Conservation (phyloP, 2,888 invertebrate genomes). For the Drosophila greeni region DNA sequence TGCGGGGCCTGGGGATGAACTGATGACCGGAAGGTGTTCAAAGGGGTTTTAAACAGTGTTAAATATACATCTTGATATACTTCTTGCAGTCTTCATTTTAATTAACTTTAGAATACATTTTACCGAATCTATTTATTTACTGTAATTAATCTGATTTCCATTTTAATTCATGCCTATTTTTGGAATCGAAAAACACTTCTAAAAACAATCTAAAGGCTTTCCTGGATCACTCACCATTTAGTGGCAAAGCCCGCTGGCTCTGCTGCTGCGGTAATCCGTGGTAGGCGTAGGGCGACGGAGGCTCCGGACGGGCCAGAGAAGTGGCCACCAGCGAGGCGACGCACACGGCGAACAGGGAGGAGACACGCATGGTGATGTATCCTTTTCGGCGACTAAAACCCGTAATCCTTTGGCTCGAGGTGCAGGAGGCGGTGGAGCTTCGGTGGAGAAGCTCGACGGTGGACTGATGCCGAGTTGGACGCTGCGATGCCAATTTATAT, state of each 20-base stretch:
- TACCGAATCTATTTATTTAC: no score
- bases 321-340: conserved; percentile 72
- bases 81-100: no score
- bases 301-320: conserved; percentile 76
- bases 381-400: conserved; percentile 75
- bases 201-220: neutral
- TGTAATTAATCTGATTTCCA: neutral
- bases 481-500: conserved; percentile 65
- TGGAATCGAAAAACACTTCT: no score
- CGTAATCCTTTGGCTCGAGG: conserved; percentile 64
- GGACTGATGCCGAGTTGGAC: conserved; percentile 65
- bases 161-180: no score
- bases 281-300: conserved; percentile 72
- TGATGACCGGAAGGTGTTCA: conserved; percentile 10
- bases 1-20: conserved; percentile 60
- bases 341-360: conserved; percentile 69
- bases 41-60: neutral
- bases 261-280: conserved; percentile 75
- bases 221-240: conserved; percentile 75
- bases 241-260: conserved; percentile 79
- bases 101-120: neutral
- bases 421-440: conserved; percentile 25
- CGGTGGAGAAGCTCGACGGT: conserved; percentile 62
- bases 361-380: conserved; percentile 70
- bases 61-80: no score